Evolutionary conservation across 2,797 vertebrate species (phyloP), one percentile per base, ranked within the genome.

Genomic region (Hemibagrus guttatus): DNA sequence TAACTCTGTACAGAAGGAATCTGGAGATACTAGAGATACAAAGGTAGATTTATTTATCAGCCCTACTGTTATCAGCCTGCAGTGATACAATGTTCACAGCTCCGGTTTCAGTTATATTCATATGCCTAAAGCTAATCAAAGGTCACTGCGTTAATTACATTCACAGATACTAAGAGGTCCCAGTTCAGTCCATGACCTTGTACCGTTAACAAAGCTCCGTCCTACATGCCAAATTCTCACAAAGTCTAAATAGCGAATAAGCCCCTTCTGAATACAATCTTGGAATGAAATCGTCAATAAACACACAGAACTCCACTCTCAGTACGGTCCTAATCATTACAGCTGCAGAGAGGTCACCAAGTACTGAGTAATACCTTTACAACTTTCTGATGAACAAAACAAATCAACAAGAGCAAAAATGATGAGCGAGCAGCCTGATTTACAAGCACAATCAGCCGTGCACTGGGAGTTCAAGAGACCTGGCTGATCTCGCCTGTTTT

Each of bases 21-120:
- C 87, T 89, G 90, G 93, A 80, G 31, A 80, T 26, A 92, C 92
- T 68, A 71, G 9, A 81, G 39, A 86, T 59, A 69, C 8, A 86
- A 35, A 5, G 26, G n/a, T 8, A 35, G 23, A 52, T 61, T 42
- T 13, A 58, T 79, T 19, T 46, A 80, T 69, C 75, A 85, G 28
- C 69, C 23, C 35, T 28, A 3, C 26, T 74, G 23, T 78, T 56
- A 78, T 42, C 52, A 86, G 68, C 19, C 68, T 21, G 16, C 58
- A 76, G 68, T 83, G 82, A 85, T 80, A 75, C 83, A 14, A 39
- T 31, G 46, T 79, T 84, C 82, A 85, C 75, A 31, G 84, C 66
- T 82, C 59, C 69, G 6, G 71, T 85, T 83, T 52, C 69, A 78
- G 64, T 68, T 85, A 87, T 87, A 56, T 81, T 59, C 78, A 54